Percentiles rank a stretch among this genome's conserved stretches.
These are phyloP conservation scores for Sebastes melanostomus DNA, from an alignment of 2,797 vertebrate genomes.

Conservation along the genomic window DNA sequence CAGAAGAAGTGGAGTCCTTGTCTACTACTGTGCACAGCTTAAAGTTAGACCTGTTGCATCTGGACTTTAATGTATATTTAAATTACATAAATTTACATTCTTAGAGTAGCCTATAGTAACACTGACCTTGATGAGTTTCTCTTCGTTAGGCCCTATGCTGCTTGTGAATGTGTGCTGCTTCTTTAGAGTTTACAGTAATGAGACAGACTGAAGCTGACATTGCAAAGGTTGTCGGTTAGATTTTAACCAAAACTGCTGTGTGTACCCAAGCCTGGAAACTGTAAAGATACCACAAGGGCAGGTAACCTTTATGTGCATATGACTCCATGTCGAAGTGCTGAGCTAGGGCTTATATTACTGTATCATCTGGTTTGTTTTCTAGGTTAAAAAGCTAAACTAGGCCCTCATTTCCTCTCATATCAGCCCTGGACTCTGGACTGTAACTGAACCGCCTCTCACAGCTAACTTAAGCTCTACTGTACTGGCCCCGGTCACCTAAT, in stretches of 20 bases:
- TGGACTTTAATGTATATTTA: neutral
- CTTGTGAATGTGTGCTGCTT: neutral
- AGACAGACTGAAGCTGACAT: constrained; percentile 11
- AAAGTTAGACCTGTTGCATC: neutral
- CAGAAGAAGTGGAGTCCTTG: neutral
- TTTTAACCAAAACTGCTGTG: constrained; percentile 40
- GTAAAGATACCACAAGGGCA: neutral
- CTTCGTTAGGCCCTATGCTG: neutral
- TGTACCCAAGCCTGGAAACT: neutral
- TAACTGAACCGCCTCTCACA: neutral
- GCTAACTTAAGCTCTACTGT: neutral
- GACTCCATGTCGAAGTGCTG: constrained; percentile 22
- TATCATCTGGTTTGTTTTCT: neutral
- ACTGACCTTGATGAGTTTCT: neutral
- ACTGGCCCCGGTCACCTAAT: neutral
- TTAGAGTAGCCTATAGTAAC: neutral
- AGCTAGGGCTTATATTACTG: constrained; percentile 11
- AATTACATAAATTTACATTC: neutral
- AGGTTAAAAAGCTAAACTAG: constrained; percentile 32
- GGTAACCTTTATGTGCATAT: constrained; percentile 1
- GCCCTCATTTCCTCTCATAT: constrained; percentile 13
- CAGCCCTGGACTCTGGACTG: constrained; percentile 47
- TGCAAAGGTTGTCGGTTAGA: constrained; percentile 25
- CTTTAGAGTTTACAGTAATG: neutral
- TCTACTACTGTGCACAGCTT: neutral